Evolutionary conservation across 2,113 vertebrate genomes (phyloP).

Genomic region (Shinisaurus crocodilurus): DNA sequence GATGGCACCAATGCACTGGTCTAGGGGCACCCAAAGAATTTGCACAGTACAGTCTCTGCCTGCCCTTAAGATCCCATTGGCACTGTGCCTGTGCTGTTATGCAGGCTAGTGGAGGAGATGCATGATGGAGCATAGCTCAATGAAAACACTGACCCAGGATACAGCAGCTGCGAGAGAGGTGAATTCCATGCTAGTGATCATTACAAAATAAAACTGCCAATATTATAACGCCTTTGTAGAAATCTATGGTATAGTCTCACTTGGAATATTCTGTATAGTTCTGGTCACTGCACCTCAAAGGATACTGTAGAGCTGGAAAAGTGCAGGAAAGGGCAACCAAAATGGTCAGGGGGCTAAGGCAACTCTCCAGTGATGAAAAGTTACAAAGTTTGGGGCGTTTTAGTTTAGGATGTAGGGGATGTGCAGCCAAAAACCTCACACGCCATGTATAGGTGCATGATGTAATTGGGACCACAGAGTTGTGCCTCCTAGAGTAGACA

Average conservation of each 20-base stretch:
- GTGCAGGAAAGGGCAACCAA: neutral
- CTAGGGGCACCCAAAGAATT: neutral
- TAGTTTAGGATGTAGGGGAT: no score
- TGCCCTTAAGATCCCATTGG: neutral
- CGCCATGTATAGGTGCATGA: no score
- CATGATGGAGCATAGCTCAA: neutral
- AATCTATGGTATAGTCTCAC: no score
- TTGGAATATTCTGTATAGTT: no score
- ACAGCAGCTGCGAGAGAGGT: neutral
- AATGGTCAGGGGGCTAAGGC: neutral
- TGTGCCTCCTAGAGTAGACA: no score
- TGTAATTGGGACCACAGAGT: no score
- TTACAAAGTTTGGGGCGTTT: neutral
- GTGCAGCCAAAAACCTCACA: no score
- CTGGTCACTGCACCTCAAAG: neutral
- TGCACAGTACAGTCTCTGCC: neutral
- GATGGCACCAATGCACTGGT: no score
- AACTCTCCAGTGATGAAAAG: neutral
- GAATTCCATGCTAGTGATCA: neutral
- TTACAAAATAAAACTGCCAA: neutral
- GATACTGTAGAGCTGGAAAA: neutral
- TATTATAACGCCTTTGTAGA: no score
- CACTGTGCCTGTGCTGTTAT: neutral
- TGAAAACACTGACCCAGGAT: neutral
- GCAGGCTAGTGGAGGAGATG: neutral